These are phyloP conservation scores for Dione juno DNA, from an alignment of 2,888 invertebrate species.

Conservation along the genomic window DNA sequence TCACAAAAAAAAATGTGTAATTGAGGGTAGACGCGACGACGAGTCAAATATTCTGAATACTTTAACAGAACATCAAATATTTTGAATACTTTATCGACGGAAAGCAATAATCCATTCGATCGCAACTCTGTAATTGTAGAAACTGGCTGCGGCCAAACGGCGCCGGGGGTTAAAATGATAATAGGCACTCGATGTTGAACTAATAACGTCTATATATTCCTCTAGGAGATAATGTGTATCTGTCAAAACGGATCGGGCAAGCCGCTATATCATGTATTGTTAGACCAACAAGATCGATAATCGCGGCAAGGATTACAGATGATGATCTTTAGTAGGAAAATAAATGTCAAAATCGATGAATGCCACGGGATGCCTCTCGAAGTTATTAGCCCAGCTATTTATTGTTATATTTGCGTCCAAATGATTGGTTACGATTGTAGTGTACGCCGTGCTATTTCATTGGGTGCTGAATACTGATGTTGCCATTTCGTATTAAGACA, in stretches of 20 bases:
- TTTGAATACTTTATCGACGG: constrained; percentile 29
- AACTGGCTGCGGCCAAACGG: constrained; percentile 52
- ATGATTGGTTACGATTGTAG: constrained; percentile 33
- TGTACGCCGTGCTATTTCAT: constrained; percentile 16
- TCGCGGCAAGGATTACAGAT: constrained; percentile 36
- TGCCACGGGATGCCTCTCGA: constrained; percentile 42
- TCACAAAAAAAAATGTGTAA: not conserved
- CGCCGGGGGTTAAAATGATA: constrained; percentile 60
- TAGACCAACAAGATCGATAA: constrained; percentile 39
- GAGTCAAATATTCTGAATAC: constrained; percentile 25
- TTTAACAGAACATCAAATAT: constrained; percentile 26
- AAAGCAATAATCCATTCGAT: constrained; percentile 44
- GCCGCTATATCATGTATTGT: constrained; percentile 43
- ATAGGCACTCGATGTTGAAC: constrained; percentile 50
- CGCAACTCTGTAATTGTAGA: constrained; percentile 61
- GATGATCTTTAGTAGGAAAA: constrained; percentile 52
- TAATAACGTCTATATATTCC: constrained; percentile 55
- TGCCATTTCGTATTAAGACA: constrained; percentile 27
- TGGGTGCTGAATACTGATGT: constrained; percentile 6
- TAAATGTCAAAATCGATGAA: constrained; percentile 62
- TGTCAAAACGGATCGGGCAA: constrained; percentile 37
- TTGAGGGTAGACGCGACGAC: constrained; percentile 1
- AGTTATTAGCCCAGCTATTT: constrained; percentile 30
- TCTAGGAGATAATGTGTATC: constrained; percentile 41
- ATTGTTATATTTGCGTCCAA: constrained; percentile 36